Evolutionary conservation across 1,140 invertebrate genomes (phyloP).

Genomic region (Eumeta japonica): DNA sequence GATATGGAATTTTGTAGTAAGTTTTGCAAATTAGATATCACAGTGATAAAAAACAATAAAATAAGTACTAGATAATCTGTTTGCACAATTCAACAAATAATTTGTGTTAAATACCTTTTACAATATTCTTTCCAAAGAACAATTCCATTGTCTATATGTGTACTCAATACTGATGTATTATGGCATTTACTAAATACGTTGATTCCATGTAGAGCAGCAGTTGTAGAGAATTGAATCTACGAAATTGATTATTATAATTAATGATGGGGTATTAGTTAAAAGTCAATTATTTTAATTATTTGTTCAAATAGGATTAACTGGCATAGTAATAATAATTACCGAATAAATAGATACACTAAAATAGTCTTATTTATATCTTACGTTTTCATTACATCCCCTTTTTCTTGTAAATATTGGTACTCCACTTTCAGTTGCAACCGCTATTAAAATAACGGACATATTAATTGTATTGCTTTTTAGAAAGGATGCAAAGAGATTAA

Average conservation of each 20-base stretch:
- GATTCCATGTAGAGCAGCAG: slow-evolving; percentile 71
- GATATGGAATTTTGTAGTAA: background rate
- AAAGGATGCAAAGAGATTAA: slow-evolving; percentile 5
- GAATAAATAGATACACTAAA: too few relatives aligned
- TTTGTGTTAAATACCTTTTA: slow-evolving; percentile 43
- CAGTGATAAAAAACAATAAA: background rate
- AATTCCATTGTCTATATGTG: slow-evolving; percentile 62
- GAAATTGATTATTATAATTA: slow-evolving; percentile 17
- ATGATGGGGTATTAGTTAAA: background rate
- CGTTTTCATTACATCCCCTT: slow-evolving; percentile 65
- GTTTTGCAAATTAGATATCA: background rate
- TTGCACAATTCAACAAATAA: slow-evolving; percentile 3
- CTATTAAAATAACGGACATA: slow-evolving; percentile 71
- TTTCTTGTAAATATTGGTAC: slow-evolving; percentile 71
- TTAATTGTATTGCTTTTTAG: slow-evolving; percentile 8
- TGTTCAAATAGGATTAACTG: too few relatives aligned
- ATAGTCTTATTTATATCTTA: slow-evolving; percentile 32
- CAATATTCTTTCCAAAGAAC: slow-evolving; percentile 70
- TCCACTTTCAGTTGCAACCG: slow-evolving; percentile 68
- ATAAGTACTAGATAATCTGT: slow-evolving; percentile 4
- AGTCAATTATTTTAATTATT: slow-evolving; percentile 4
- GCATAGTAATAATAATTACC: too few relatives aligned
- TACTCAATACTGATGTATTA: slow-evolving; percentile 60
- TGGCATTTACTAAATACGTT: slow-evolving; percentile 70
- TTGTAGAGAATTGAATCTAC: slow-evolving; percentile 68